Percentiles rank a stretch among this genome's conserved stretches.
These are phyloP conservation scores for Dynastes hyllus DNA, from an alignment of 2,888 invertebrate species.

Conservation along the genomic window DNA sequence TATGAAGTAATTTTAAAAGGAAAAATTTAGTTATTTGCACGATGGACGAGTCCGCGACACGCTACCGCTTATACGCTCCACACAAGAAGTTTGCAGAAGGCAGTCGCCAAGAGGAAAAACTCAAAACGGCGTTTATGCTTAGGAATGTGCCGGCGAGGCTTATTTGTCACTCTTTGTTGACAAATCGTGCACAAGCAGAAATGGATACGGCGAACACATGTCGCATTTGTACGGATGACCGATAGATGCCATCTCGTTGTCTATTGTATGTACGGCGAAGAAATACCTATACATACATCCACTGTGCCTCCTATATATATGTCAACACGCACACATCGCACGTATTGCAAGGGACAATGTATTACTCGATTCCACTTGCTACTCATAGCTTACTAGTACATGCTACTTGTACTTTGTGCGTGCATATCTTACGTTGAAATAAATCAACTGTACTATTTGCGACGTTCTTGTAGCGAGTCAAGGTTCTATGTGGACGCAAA, in stretches of 20 bases:
- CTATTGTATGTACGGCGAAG: slow-evolving; percentile 42
- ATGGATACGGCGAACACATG: slow-evolving; percentile 40
- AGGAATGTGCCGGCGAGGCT: slow-evolving; percentile 35
- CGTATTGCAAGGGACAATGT: slow-evolving; percentile 26
- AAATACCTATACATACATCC: slow-evolving; percentile 3
- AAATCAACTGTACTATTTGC: slow-evolving; percentile 9
- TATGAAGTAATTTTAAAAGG: slow-evolving; percentile 45
- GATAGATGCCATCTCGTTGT: slow-evolving; percentile 49
- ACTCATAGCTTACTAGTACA: slow-evolving; percentile 9
- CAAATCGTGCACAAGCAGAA: slow-evolving; percentile 46
- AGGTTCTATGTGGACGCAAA: too few relatives aligned
- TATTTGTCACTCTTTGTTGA: slow-evolving; percentile 50
- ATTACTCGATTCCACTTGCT: slow-evolving; percentile 8
- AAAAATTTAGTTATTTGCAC: slow-evolving; percentile 46
- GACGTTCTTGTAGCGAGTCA: neutral
- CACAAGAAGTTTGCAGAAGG: slow-evolving; percentile 23
- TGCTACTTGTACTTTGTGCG: slow-evolving; percentile 12
- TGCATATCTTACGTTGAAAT: slow-evolving; percentile 16
- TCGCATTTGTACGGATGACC: slow-evolving; percentile 49
- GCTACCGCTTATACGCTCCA: slow-evolving; percentile 15
- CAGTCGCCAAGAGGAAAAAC: slow-evolving; percentile 29
- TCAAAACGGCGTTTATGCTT: slow-evolving; percentile 26
- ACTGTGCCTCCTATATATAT: neutral
- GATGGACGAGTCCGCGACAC: slow-evolving; percentile 17
- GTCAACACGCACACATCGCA: slow-evolving; percentile 4